These are phyloP conservation scores for Phorcus lineatus DNA, from an alignment of 2,888 invertebrate genomes.

Conservation along the genomic window DNA sequence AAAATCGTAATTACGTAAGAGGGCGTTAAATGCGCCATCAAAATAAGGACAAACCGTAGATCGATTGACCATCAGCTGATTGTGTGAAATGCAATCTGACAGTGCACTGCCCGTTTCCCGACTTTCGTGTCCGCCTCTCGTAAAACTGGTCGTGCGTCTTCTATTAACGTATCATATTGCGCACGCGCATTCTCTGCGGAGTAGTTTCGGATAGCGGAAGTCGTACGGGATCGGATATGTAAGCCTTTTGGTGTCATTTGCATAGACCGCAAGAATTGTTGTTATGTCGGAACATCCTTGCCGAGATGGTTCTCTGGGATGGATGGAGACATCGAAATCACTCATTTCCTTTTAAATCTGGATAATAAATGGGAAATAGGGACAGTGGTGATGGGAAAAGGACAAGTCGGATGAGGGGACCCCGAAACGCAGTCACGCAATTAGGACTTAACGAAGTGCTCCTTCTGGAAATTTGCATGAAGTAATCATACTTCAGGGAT, in stretches of 20 bases:
- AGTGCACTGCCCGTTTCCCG: background rate
- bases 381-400: background rate
- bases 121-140: constrained; percentile 4
- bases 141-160: constrained; percentile 18
- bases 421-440: background rate
- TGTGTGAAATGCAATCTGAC: constrained; percentile 7
- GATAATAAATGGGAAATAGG: constrained; percentile 13
- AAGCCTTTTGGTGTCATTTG: constrained; percentile 19
- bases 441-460: background rate
- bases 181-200: constrained; percentile 29
- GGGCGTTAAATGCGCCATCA: background rate
- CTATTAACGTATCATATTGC: constrained; percentile 30
- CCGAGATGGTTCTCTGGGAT: constrained; percentile 10
- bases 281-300: constrained; percentile 8
- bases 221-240: constrained; percentile 26
- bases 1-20: background rate
- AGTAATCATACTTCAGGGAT: background rate
- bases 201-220: constrained; percentile 30
- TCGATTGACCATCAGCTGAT: background rate
- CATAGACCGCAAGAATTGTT: constrained; percentile 24
- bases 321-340: constrained; percentile 21
- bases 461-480: background rate
- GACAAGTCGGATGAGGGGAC: background rate
- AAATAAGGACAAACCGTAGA: background rate
- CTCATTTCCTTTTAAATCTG: constrained; percentile 21